These are phyloP conservation scores for Pilophorus perplexus DNA, from an alignment of 2,888 invertebrate genomes.

Conservation along the genomic window DNA sequence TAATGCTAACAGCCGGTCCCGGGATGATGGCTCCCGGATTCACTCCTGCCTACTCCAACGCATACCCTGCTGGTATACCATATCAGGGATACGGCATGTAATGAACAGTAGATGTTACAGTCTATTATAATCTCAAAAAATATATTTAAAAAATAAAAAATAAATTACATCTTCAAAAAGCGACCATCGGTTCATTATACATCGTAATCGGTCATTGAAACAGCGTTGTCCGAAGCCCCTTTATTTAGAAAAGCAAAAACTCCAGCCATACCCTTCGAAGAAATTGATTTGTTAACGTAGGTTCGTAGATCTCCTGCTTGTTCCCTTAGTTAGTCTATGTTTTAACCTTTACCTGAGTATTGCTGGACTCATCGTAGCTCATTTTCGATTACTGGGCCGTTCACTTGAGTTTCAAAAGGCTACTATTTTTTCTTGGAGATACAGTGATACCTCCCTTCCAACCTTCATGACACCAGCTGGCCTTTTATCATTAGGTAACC, in stretches of 20 bases:
- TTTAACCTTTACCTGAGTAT: no score
- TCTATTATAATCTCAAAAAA: constrained; percentile 26
- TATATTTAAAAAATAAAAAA: no score
- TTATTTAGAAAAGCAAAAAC: no score
- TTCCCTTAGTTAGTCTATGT: not conserved
- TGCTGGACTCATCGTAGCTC: no score
- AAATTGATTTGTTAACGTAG: constrained; percentile 4
- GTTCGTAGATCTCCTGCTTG: constrained; percentile 15
- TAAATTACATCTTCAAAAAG: constrained; percentile 22
- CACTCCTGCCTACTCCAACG: constrained; percentile 55
- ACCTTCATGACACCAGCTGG: no score
- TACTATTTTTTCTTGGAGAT: no score
- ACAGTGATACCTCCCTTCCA: no score
- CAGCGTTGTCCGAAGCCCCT: constrained; percentile 12
- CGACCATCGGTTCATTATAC: constrained; percentile 19
- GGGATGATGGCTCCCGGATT: constrained; percentile 67
- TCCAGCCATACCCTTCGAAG: constrained; percentile 13
- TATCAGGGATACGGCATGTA: constrained; percentile 53
- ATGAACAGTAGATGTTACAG: constrained; percentile 12
- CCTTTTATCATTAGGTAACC: no score
- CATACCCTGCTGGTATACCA: constrained; percentile 55
- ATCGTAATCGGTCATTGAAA: constrained; percentile 17
- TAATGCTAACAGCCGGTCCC: constrained; percentile 95
- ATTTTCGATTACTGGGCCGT: no score
- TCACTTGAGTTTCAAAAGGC: no score